A percentile compares a stretch with the other conserved stretches of the same genome.
Evolutionary conservation across 2,113 vertebrate genomes (phyloP).

Genomic region (Myotis davidii): DNA sequence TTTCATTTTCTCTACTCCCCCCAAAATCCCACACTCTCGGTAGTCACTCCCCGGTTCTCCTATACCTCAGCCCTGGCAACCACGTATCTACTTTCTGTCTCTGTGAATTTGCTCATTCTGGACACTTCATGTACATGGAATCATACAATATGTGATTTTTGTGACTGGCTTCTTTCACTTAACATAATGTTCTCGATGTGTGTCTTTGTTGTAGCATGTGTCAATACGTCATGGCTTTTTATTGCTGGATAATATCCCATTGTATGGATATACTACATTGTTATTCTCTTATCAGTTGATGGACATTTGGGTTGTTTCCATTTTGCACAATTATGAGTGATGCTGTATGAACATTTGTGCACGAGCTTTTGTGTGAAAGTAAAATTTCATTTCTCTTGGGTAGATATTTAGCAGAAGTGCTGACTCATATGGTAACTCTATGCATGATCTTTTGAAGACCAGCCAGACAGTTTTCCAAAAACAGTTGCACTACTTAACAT

Average conservation of each 20-base stretch:
- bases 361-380: background rate
- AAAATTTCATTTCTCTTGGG: background rate
- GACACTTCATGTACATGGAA: background rate
- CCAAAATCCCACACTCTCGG: background rate
- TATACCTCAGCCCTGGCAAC: background rate
- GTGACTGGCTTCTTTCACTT: background rate
- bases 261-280: background rate
- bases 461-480: background rate
- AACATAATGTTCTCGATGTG: background rate
- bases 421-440: background rate
- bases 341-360: background rate
- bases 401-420: background rate
- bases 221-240: background rate
- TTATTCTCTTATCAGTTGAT: background rate
- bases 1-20: background rate
- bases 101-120: background rate
- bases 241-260: background rate
- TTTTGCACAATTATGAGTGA: background rate
- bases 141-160: background rate
- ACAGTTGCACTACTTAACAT: rapidly evolving
- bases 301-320: background rate
- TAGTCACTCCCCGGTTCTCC: background rate
- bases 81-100: background rate
- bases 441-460: background rate
- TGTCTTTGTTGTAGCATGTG: background rate